These are phyloP conservation scores for Muschampia plurimacula DNA, from an alignment of 2,888 invertebrate genomes.

Conservation along the genomic window DNA sequence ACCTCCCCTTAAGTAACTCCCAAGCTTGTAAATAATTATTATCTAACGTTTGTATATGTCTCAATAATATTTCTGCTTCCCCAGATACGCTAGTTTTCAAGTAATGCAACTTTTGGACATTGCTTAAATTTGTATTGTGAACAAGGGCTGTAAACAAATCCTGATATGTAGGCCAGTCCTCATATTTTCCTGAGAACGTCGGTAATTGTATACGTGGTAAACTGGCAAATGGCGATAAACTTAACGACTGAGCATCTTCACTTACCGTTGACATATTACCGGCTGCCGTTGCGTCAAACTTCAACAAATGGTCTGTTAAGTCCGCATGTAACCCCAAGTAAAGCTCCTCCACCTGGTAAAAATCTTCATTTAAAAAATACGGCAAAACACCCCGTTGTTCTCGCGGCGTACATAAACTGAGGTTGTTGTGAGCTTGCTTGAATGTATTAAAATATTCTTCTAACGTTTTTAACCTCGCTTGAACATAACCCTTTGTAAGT, in stretches of 20 bases:
- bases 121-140: conserved; percentile 39
- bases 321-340: neutral
- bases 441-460: conserved; percentile 12
- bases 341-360: neutral
- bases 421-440: conserved; percentile 11
- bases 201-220: conserved; percentile 39
- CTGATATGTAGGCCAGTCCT: conserved; percentile 39
- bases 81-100: conserved; percentile 43
- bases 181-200: conserved; percentile 37
- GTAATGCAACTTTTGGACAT: conserved; percentile 46
- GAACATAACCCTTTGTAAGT: conserved; percentile 7
- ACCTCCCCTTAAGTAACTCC: conserved; percentile 31
- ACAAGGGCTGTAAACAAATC: conserved; percentile 44
- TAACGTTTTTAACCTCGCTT: conserved; percentile 10
- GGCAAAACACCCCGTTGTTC: conserved; percentile 4
- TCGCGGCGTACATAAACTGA: neutral
- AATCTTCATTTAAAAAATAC: conserved; percentile 1
- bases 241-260: neutral
- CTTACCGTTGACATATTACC: conserved; percentile 14
- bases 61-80: conserved; percentile 41
- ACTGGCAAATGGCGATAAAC: neutral
- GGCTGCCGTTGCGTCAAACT: neutral
- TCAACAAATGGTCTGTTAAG: neutral
- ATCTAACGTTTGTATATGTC: conserved; percentile 37
- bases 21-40: conserved; percentile 42